Evolutionary conservation across 1,140 invertebrate genomes (phyloP).

Genomic region (Cyclargus thomasi): DNA sequence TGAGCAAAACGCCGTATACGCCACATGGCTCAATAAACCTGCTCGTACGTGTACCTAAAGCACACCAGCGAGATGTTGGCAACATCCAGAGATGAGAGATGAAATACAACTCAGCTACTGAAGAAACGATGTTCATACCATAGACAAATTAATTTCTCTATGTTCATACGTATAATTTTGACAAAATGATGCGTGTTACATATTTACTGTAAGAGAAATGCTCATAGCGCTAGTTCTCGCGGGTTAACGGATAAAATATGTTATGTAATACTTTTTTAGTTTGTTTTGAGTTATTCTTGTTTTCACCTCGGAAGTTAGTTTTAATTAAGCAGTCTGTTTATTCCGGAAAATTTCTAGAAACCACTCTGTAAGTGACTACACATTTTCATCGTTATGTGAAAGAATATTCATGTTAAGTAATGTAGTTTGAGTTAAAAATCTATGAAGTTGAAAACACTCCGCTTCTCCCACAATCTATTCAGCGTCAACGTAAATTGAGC

Average conservation of each 20-base stretch:
- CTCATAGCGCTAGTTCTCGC: conserved; percentile 32
- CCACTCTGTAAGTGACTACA: no score
- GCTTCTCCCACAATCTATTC: neutral
- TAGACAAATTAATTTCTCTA: no score
- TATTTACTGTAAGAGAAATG: conserved; percentile 31
- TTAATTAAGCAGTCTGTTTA: no score
- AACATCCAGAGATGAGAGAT: conserved; percentile 16
- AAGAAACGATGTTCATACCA: conserved; percentile 23
- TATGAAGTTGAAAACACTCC: neutral
- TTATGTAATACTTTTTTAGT: no score
- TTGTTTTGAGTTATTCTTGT: no score
- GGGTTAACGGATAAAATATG: conserved; percentile 24
- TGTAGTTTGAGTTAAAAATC: neutral
- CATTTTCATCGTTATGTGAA: neutral
- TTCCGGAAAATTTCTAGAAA: no score
- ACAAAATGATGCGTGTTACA: conserved; percentile 24
- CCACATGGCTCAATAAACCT: no score
- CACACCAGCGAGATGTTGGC: conserved; percentile 24
- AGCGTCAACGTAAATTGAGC: neutral
- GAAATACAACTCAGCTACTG: conserved; percentile 26
- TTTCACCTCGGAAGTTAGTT: no score
- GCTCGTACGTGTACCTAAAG: no score
- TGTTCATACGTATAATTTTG: conserved; percentile 25
- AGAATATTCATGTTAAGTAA: neutral
- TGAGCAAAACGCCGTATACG: no score